Evolutionary conservation across 2,113 vertebrate genomes (phyloP).

Genomic region (Scophthalmus maximus): DNA sequence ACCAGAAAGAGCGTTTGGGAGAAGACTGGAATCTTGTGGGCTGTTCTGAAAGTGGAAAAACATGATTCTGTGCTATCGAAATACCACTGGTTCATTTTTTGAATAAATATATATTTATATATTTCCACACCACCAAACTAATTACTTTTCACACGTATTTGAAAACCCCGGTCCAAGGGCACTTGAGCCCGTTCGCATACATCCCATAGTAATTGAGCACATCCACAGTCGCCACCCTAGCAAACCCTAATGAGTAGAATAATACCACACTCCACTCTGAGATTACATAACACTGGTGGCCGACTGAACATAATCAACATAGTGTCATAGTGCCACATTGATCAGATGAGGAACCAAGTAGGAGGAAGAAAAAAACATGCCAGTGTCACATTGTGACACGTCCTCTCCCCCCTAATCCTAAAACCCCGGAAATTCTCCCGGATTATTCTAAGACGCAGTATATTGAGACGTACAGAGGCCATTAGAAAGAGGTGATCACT

Average conservation of each 20-base stretch:
- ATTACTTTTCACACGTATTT: neutral
- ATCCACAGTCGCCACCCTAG: conserved; percentile 8
- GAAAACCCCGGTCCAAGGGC: neutral
- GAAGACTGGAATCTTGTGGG: too few relatives aligned
- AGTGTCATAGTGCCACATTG: conserved; percentile 8
- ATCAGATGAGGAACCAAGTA: conserved; percentile 41
- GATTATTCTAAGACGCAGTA: conserved; percentile 67
- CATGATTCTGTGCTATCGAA: too few relatives aligned
- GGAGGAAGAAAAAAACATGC: conserved; percentile 10
- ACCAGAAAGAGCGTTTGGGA: too few relatives aligned
- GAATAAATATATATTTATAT: too few relatives aligned
- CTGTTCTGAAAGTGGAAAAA: too few relatives aligned
- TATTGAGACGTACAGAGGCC: conserved; percentile 59
- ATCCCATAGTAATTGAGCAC: conserved; percentile 11
- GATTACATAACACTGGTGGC: conserved; percentile 34
- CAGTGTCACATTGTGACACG: conserved; percentile 44
- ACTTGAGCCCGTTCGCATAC: neutral
- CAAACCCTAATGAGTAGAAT: conserved; percentile 27
- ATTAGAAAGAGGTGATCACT: conserved; percentile 57
- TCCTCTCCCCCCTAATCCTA: conserved; percentile 61
- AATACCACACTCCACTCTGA: conserved; percentile 11
- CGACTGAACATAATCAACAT: conserved; percentile 35
- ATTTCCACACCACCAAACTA: conserved; percentile 3
- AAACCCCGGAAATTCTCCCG: conserved; percentile 54
- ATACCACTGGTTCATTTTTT: too few relatives aligned